Conservation (phyloP, 2,888 invertebrate genomes). For the Drosophila barbarae region DNA sequence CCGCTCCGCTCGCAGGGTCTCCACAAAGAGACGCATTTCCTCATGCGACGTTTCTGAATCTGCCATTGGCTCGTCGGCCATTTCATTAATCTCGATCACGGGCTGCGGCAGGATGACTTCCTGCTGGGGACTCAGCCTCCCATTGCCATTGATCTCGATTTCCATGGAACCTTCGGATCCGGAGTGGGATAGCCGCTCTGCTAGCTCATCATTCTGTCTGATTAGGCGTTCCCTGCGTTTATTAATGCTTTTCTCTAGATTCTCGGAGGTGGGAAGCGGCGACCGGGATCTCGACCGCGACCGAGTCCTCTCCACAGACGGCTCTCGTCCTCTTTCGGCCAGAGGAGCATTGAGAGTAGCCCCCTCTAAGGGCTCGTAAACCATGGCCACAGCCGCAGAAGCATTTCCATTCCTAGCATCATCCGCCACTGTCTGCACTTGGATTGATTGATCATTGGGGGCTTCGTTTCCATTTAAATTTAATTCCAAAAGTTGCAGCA, state of each 20-base stretch:
- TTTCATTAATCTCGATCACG: constrained; percentile 53
- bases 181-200: constrained; percentile 45
- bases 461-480: constrained; percentile 34
- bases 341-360: background rate
- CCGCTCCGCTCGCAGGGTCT: constrained; percentile 49
- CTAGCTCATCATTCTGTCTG: constrained; percentile 58
- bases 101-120: constrained; percentile 45
- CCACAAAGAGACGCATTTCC: constrained; percentile 57
- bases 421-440: constrained; percentile 65
- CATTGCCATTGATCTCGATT: constrained; percentile 33
- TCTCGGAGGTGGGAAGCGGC: constrained; percentile 54
- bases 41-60: constrained; percentile 36
- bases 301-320: constrained; percentile 4
- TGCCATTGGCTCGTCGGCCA: constrained; percentile 30
- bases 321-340: background rate
- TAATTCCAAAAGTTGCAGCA: constrained; percentile 61
- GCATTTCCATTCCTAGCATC: constrained; percentile 45
- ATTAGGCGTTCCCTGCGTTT: constrained; percentile 48
- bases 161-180: constrained; percentile 32
- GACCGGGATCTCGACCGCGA: constrained; percentile 57
- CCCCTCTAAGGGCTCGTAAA: constrained; percentile 41
- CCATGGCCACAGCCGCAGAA: constrained; percentile 41
- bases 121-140: background rate
- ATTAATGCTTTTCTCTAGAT: constrained; percentile 54
- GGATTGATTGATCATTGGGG: constrained; percentile 17